A percentile compares a stretch with the other conserved stretches of the same genome.
These are phyloP conservation scores for Drosophila paranaensis DNA, from an alignment of 2,888 invertebrate species.

Conservation along the genomic window DNA sequence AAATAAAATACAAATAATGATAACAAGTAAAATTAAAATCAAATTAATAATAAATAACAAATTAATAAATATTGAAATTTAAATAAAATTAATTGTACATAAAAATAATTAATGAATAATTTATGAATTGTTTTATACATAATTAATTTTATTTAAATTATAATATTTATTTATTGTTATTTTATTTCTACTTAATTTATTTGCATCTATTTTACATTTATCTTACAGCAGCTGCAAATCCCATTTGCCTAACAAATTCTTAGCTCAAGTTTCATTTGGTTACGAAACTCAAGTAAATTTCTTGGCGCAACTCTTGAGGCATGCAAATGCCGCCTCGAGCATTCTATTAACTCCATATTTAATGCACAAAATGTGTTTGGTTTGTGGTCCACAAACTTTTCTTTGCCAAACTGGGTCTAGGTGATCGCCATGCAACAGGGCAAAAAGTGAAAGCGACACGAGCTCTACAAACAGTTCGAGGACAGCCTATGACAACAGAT, in stretches of 20 bases:
- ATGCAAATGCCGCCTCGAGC: not conserved
- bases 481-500: constrained; percentile 6
- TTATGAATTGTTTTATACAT: too few relatives aligned
- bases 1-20: too few relatives aligned
- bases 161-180: too few relatives aligned
- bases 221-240: not conserved
- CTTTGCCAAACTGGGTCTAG: not conserved
- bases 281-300: not conserved
- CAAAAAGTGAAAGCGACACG: constrained; percentile 6
- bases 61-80: too few relatives aligned
- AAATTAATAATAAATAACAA: too few relatives aligned
- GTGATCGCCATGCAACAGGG: not conserved
- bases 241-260: too few relatives aligned
- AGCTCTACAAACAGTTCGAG: constrained; percentile 11
- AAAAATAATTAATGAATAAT: too few relatives aligned
- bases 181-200: too few relatives aligned
- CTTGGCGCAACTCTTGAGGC: not conserved
- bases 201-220: too few relatives aligned
- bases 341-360: not conserved
- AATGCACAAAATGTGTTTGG: not conserved
- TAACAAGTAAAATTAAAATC: too few relatives aligned
- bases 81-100: too few relatives aligned
- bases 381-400: not conserved
- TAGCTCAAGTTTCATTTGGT: not conserved
- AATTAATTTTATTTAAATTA: too few relatives aligned